These are phyloP conservation scores for Pygoscelis adeliae DNA, from an alignment of 2,113 vertebrate genomes.

Conservation along the genomic window DNA sequence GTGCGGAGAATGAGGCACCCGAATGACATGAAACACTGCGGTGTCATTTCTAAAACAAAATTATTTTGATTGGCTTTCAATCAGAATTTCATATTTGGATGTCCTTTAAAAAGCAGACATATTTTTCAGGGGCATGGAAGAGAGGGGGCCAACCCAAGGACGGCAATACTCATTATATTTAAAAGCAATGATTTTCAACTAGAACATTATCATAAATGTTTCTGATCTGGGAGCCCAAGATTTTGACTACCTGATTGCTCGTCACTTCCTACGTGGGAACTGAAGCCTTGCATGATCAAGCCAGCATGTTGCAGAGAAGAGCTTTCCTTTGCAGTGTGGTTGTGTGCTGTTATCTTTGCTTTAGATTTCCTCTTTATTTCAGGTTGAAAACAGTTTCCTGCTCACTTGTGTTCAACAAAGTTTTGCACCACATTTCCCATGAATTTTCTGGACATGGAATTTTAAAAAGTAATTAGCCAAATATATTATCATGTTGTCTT, in stretches of 20 bases:
- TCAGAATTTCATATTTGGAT: not conserved
- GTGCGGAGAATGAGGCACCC: not conserved
- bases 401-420: not conserved
- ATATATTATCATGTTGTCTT: slow-evolving; percentile 40
- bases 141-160: not conserved
- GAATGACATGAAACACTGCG: not conserved
- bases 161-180: not conserved
- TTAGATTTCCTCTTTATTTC: not conserved
- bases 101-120: not conserved
- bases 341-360: not conserved
- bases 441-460: slow-evolving; percentile 3
- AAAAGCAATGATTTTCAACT: not conserved
- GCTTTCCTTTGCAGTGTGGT: not conserved
- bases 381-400: not conserved
- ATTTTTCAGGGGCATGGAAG: not conserved
- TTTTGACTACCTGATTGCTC: not conserved
- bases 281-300: not conserved
- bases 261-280: not conserved
- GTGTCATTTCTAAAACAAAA: not conserved
- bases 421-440: not conserved
- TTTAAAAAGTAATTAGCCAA: slow-evolving; percentile 35
- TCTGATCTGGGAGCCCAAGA: not conserved
- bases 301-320: not conserved
- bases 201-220: not conserved
- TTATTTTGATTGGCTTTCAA: not conserved